Conservation (phyloP, 2,797 vertebrate genomes). For the Gymnopithys bicolor region DNA sequence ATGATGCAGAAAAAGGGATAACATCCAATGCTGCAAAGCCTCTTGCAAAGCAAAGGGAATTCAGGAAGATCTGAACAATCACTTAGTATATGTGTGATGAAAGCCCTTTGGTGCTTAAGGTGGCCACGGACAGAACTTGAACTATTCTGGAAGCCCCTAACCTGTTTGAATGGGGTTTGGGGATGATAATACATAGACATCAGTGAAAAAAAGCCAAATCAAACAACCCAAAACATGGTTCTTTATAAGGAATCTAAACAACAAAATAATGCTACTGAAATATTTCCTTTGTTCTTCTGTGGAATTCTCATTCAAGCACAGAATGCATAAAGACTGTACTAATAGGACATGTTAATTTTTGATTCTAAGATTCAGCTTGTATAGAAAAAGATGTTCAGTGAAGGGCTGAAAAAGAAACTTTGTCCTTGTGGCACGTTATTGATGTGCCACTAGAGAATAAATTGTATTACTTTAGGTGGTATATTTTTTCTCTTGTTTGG, state of each 20-base stretch:
- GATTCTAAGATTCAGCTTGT: not conserved
- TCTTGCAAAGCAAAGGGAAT: not conserved
- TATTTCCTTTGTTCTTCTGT: not conserved
- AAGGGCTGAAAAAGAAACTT: not conserved
- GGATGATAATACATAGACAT: not conserved
- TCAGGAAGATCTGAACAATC: not conserved
- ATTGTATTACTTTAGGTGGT: not conserved
- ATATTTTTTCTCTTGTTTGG: not conserved
- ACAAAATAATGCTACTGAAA: not conserved
- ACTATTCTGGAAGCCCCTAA: not conserved
- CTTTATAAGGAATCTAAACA: not conserved
- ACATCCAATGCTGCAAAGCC: not conserved
- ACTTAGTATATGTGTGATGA: not conserved
- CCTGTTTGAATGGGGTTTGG: not conserved
- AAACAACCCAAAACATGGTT: fast-evolving
- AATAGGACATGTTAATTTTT: not conserved
- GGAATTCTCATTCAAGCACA: not conserved
- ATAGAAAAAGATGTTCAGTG: not conserved
- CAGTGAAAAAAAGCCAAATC: not conserved
- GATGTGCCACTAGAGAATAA: not conserved
- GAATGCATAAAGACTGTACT: not conserved
- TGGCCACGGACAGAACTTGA: not conserved
- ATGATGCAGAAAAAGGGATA: not conserved
- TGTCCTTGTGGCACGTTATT: not conserved
- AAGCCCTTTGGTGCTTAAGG: not conserved